These are phyloP conservation scores for Drosophila gaucha DNA, from an alignment of 2,888 invertebrate species.

Conservation along the genomic window DNA sequence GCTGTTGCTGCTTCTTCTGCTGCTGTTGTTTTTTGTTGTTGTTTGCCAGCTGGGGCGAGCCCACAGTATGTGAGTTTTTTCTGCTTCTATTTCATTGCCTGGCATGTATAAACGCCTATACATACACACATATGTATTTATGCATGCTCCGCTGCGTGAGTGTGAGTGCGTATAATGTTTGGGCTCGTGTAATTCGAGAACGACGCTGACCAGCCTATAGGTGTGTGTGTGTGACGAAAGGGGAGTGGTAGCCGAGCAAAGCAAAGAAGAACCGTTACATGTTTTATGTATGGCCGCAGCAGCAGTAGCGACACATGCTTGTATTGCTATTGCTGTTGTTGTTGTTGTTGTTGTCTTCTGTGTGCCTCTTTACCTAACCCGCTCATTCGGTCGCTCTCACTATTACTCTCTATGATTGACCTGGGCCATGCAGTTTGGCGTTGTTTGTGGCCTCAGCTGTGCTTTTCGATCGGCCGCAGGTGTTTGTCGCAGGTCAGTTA, in stretches of 20 bases:
- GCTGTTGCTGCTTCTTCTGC: constrained; percentile 28
- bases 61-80: constrained; percentile 46
- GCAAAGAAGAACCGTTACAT: constrained; percentile 30
- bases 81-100: constrained; percentile 49
- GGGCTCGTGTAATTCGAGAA: constrained; percentile 34
- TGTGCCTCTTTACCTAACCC: constrained; percentile 3
- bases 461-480: constrained; percentile 32
- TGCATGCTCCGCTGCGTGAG: constrained; percentile 9
- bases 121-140: constrained; percentile 11
- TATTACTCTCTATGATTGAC: constrained; percentile 2
- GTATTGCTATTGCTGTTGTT: constrained; percentile 4
- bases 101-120: constrained; percentile 9
- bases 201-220: constrained; percentile 23
- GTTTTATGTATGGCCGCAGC: constrained; percentile 10
- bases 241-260: neutral
- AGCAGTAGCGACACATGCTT: constrained; percentile 20
- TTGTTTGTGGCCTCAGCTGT: constrained; percentile 19
- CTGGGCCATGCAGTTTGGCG: constrained; percentile 8
- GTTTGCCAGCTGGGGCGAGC: constrained; percentile 42
- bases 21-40: constrained; percentile 37
- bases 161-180: constrained; percentile 34
- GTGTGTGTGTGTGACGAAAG: constrained; percentile 1
- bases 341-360: constrained; percentile 6
- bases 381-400: neutral
- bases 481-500: constrained; percentile 44